These are phyloP conservation scores for Hylaeus anthracinus DNA, from an alignment of 1,140 invertebrate species.

Conservation along the genomic window DNA sequence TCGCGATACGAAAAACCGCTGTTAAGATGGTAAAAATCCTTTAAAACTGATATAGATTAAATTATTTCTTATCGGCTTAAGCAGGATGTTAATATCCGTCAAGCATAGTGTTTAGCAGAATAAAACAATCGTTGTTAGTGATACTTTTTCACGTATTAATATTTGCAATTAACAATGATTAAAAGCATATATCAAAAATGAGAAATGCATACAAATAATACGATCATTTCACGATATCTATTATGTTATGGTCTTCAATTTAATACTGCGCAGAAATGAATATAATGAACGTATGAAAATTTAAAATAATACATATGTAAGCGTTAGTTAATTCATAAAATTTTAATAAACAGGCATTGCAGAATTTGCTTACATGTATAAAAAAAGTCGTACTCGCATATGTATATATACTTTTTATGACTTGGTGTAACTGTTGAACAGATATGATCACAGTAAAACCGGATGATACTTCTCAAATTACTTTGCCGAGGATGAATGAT, in stretches of 20 bases:
- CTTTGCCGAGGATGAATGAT: background rate
- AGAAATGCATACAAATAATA: constrained; percentile 12
- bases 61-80: background rate
- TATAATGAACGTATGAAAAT: constrained; percentile 9
- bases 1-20: background rate
- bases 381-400: background rate
- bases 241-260: background rate
- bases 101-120: background rate
- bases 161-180: background rate
- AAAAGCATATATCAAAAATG: background rate
- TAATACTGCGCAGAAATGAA: background rate
- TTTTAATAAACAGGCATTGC: background rate
- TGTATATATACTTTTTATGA: constrained; percentile 5
- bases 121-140: background rate
- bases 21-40: background rate
- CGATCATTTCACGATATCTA: background rate
- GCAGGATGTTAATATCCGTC: background rate
- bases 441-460: background rate
- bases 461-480: background rate
- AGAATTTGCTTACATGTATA: constrained; percentile 11
- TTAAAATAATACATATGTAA: background rate
- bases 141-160: background rate
- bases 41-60: background rate
- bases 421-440: background rate
- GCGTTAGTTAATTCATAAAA: background rate